These are phyloP conservation scores for Nebria brevicollis DNA, from an alignment of 2,888 invertebrate genomes.

Conservation along the genomic window DNA sequence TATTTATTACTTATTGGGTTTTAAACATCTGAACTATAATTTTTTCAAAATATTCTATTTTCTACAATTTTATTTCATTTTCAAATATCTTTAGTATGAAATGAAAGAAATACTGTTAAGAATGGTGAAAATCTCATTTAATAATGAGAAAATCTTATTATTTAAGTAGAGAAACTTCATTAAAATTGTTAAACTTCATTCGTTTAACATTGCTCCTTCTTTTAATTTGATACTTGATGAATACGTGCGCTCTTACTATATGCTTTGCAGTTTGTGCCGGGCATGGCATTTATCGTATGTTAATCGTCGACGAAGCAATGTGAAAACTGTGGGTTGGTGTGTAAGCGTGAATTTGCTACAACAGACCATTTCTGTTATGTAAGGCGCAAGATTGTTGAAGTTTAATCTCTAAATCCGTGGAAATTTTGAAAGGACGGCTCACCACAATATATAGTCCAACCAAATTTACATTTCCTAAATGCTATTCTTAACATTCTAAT, in stretches of 20 bases:
- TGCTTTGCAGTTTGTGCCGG: not conserved
- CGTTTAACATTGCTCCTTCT: too few species aligned
- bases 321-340: not conserved
- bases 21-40: too few species aligned
- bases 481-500: slow-evolving; percentile 1
- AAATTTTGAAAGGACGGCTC: slow-evolving; percentile 18
- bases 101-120: too few species aligned
- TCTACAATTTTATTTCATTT: too few species aligned
- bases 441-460: not conserved
- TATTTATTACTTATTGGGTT: too few species aligned
- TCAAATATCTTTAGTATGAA: too few species aligned
- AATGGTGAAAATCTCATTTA: too few species aligned
- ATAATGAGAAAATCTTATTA: too few species aligned
- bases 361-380: not conserved
- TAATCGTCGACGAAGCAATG: not conserved
- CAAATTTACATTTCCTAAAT: not conserved
- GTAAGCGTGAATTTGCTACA: not conserved
- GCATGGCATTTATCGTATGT: not conserved
- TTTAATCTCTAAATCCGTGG: slow-evolving; percentile 39
- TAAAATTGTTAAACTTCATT: too few species aligned
- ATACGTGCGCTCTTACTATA: not conserved
- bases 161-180: too few species aligned
- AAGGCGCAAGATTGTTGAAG: slow-evolving; percentile 22
- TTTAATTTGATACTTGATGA: too few species aligned
- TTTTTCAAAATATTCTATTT: too few species aligned